Conservation (phyloP, 2,113 vertebrate genomes). For the Rhynchopsitta pachyrhyncha region DNA sequence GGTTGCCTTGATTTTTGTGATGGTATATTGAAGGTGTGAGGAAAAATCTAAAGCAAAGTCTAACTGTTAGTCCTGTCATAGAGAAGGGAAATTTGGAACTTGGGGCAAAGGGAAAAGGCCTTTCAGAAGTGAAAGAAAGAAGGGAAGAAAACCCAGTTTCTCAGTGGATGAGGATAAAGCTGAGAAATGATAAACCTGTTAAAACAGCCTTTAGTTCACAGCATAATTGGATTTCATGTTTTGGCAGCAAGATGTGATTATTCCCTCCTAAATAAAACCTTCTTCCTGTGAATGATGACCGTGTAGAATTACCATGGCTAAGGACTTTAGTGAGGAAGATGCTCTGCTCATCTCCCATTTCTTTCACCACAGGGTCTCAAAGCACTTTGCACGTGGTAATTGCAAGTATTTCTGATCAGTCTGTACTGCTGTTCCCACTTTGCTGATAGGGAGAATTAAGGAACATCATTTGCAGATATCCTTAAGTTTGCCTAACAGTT, state of each 20-base stretch:
- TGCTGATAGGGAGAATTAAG: neutral
- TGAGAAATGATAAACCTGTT: conserved; percentile 46
- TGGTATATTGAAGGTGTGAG: neutral
- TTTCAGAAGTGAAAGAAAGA: neutral
- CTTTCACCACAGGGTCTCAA: neutral
- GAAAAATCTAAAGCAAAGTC: neutral
- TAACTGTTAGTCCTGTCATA: neutral
- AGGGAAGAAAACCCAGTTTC: neutral
- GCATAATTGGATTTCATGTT: conserved; percentile 70
- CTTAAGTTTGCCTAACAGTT: neutral
- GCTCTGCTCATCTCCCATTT: conserved; percentile 10
- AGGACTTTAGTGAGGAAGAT: conserved; percentile 52
- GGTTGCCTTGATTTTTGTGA: neutral
- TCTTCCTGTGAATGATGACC: conserved; percentile 57
- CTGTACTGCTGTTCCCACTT: neutral
- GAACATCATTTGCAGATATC: neutral
- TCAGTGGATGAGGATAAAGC: conserved; percentile 31
- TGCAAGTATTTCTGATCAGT: neutral
- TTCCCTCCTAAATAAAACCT: conserved; percentile 56
- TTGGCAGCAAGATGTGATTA: conserved; percentile 62
- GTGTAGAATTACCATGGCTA: conserved; percentile 65
- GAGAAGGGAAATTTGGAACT: neutral
- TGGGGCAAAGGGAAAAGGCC: neutral
- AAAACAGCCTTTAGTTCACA: conserved; percentile 59
- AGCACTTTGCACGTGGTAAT: neutral